Base-by-base conservation (phyloP, 2,113 vertebrate species). In the Aspiorhynchus laticeps region DNA sequence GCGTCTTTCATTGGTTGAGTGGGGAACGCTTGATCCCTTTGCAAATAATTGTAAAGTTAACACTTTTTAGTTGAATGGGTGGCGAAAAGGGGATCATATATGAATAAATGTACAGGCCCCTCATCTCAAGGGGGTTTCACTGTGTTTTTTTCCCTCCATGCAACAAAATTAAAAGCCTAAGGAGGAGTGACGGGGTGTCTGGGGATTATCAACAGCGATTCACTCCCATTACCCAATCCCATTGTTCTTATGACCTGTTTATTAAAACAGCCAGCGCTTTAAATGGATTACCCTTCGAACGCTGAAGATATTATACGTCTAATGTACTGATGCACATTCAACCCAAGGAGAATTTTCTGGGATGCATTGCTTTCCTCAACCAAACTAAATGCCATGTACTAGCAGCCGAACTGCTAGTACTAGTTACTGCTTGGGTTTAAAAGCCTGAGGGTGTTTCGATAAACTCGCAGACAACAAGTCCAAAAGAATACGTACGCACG, bases 41-140 rank as follows among this genome's bases (percentile, higher is more conserved):
- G 95, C 93, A 95, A 97, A 97, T 97, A 97, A 96, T 93, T 93
- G 93, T 94, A 95, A 95, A 92, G 95, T 95, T 97, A 98, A 97
- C 93, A 95, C 92, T 91, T 94, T 89, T 94, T 96, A 95, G 90
- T 88, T 93, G 95, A 85, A 77, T 26, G 63, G 67, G 73, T 31
- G 33, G 63, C 6, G 0, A 81, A 76, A 76, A 85, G 88, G 92
- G 92, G 94, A 97, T 97, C 97, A 94, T 97, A 98, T 97, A 97
- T 96, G 97, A 98, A 97, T 97, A 98, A 97, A 97, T 96, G 95
- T 94, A 95, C 95, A 96, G 95, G 95, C 94, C 95, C 88, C 86
- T 94, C 92, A 88, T 92, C 95, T 93, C 90, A 88, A 95, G 87
- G 53, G 85, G 96, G 95, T 96, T 90, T 92, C 90, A 2, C 10